A percentile compares a stretch with the other conserved stretches of the same genome.
phyloP scores from a whole-genome alignment of 2,113 vertebrate genomes.

The Tetrao urogallus region DNA sequence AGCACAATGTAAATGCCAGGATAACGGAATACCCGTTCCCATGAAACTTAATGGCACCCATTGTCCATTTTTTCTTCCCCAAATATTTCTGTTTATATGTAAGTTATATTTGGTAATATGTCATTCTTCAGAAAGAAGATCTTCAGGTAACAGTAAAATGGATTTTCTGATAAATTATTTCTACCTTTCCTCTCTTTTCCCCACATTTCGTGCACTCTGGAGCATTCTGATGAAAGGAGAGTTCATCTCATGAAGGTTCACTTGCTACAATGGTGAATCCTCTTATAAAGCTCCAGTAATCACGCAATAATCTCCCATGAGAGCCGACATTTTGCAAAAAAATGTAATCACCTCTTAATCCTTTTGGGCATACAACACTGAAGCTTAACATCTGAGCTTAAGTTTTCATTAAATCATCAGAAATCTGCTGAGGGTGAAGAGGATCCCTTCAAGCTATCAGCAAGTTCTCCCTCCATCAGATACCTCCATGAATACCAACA shows the following conservation, averaged over 20 bases:
- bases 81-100: neutral
- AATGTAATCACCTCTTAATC: neutral
- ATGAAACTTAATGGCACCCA: neutral
- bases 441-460: neutral
- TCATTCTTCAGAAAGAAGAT: neutral
- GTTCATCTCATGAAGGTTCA: neutral
- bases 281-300: constrained; percentile 46
- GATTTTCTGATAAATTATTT: neutral
- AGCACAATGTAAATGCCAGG: accelerated
- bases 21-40: neutral
- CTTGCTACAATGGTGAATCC: neutral
- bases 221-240: neutral
- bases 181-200: neutral
- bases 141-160: neutral
- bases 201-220: accelerated
- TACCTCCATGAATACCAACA: neutral
- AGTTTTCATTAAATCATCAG: neutral
- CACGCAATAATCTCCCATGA: constrained; percentile 23
- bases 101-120: neutral
- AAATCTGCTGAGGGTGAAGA: neutral
- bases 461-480: neutral
- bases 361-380: neutral
- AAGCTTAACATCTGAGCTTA: neutral
- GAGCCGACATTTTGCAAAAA: neutral
- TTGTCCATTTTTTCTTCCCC: too few relatives aligned